phyloP scores from a whole-genome alignment of 2,797 vertebrate genomes.

The Enteromius trimaculatus region DNA sequence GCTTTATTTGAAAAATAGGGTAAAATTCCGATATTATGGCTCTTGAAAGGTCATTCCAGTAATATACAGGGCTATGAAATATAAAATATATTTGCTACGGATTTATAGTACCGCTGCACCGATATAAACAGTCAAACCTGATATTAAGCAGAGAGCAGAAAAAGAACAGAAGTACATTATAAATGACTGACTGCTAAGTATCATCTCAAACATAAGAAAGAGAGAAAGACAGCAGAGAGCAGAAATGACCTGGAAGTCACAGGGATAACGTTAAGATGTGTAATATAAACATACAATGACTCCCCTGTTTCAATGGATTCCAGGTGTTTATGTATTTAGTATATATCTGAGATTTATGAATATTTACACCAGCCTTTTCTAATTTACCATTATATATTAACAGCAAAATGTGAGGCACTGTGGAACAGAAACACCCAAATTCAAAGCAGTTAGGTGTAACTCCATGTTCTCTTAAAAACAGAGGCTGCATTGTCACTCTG shows the following conservation, averaged over 20 bases:
- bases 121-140: not conserved
- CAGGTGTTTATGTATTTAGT: slow-evolving; percentile 64
- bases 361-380: slow-evolving; percentile 49
- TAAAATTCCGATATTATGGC: not conserved
- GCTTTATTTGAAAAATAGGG: not conserved
- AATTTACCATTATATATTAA: slow-evolving; percentile 62
- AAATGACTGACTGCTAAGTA: not conserved
- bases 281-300: slow-evolving; percentile 48
- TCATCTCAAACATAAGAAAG: not conserved
- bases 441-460: slow-evolving; percentile 39
- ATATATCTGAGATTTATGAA: slow-evolving; percentile 33
- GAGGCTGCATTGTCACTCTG: slow-evolving; percentile 16
- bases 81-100: slow-evolving; percentile 4
- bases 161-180: not conserved
- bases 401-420: slow-evolving; percentile 8
- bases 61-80: not conserved
- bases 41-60: not conserved
- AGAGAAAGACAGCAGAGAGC: not conserved
- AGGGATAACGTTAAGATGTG: slow-evolving; percentile 49
- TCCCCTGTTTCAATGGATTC: slow-evolving; percentile 53
- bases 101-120: not conserved
- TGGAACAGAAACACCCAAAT: not conserved
- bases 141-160: slow-evolving; percentile 9
- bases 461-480: slow-evolving; percentile 39
- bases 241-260: slow-evolving; percentile 58